phyloP scores from a whole-genome alignment of 35 echinoderm and acorn worm species.

The Apostichopus japonicus region DNA sequence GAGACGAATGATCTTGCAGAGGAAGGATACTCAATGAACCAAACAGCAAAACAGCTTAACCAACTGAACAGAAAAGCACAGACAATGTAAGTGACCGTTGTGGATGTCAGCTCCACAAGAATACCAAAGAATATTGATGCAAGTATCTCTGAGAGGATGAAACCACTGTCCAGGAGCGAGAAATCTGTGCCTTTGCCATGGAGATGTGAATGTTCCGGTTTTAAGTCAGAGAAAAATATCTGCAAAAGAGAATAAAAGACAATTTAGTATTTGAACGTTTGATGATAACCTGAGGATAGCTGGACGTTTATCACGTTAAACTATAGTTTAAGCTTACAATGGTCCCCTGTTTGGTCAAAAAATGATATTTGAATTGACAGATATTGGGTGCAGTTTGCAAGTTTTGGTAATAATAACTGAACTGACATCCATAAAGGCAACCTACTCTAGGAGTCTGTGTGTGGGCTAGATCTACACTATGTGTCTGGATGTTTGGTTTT shows the following conservation, averaged over 20 bases:
- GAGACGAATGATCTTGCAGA: neutral
- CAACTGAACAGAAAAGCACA: constrained; percentile 75
- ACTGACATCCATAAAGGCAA: too few species aligned
- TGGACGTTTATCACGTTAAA: too few species aligned
- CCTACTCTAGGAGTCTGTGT: too few species aligned
- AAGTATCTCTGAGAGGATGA: constrained; percentile 89
- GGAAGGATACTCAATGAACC: constrained; percentile 24
- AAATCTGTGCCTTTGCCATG: constrained; percentile 91
- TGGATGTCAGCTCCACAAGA: constrained; percentile 72
- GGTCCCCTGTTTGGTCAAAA: too few species aligned
- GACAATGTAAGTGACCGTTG: constrained; percentile 75
- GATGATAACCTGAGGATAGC: too few species aligned
- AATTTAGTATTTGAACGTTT: too few species aligned
- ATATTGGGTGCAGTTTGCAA: too few species aligned
- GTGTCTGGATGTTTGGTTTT: too few species aligned
- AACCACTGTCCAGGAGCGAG: constrained; percentile 88
- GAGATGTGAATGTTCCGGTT: constrained; percentile 40
- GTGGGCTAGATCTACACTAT: too few species aligned
- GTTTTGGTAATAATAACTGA: too few species aligned
- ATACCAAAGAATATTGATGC: constrained; percentile 88
- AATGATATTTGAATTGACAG: too few species aligned
- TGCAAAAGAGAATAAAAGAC: constrained; percentile 33
- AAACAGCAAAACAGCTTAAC: constrained; percentile 62
- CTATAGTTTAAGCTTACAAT: too few species aligned
- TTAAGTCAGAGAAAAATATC: constrained; percentile 72